A percentile compares a stretch with the other conserved stretches of the same genome.
phyloP scores from a whole-genome alignment of 2,797 vertebrate species.

The Onychomys torridus region DNA sequence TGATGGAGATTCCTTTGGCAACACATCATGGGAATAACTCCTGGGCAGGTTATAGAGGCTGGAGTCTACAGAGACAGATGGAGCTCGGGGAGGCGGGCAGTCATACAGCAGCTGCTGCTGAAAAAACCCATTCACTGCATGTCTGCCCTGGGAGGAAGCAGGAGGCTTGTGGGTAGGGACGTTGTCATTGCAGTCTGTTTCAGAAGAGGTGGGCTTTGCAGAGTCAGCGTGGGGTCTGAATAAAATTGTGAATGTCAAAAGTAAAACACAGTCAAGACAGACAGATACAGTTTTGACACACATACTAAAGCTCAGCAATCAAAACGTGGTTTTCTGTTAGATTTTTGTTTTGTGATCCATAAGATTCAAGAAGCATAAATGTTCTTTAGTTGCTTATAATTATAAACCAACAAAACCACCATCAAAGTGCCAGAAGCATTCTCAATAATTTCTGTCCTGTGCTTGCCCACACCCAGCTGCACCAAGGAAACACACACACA shows the following conservation, averaged over 20 bases:
- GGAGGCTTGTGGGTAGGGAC: constrained; percentile 94
- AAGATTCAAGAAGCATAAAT: constrained; percentile 56
- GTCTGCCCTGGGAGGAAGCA: constrained; percentile 91
- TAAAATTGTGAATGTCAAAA: constrained; percentile 58
- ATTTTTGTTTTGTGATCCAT: constrained; percentile 14
- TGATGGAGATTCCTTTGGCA: constrained; percentile 90
- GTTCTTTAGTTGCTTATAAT: constrained; percentile 41
- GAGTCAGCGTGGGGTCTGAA: constrained; percentile 93
- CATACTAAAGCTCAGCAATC: constrained; percentile 9
- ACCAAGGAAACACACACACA: constrained; percentile 1
- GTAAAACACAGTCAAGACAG: constrained; percentile 10
- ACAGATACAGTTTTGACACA: neutral
- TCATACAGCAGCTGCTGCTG: constrained; percentile 92
- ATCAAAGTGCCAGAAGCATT: constrained; percentile 50
- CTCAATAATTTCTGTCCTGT: neutral
- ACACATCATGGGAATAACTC: constrained; percentile 97
- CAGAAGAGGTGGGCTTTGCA: constrained; percentile 95
- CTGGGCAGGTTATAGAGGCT: constrained; percentile 95
- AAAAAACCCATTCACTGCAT: constrained; percentile 96
- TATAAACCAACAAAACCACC: constrained; percentile 46
- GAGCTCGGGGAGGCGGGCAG: constrained; percentile 92
- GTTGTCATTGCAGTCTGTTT: constrained; percentile 99
- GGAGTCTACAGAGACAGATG: constrained; percentile 90
- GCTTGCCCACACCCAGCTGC: neutral
- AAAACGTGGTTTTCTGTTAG: constrained; percentile 29